These are phyloP conservation scores for Diacarnus erythraeanus DNA, from an alignment of 37 sponge, comb jelly and placozoan species.

Conservation along the genomic window DNA sequence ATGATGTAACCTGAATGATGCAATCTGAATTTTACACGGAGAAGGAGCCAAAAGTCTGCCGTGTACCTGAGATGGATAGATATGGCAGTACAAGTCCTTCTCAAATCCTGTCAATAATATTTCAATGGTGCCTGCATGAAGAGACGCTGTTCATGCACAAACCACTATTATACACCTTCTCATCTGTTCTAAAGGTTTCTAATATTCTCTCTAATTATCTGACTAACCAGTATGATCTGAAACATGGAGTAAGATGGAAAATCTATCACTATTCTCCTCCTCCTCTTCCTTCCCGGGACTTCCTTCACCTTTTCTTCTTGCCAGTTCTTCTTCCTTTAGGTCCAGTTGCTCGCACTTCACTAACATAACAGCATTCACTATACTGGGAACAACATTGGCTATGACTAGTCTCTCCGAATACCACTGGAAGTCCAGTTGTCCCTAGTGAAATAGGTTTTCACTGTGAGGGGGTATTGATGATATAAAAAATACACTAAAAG, in stretches of 20 bases:
- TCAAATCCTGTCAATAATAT: neutral
- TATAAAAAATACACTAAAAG: neutral
- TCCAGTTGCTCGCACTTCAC: slow-evolving; percentile 6
- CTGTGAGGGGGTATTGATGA: neutral
- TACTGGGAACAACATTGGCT: slow-evolving; percentile 13
- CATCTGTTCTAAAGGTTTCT: neutral
- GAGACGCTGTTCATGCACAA: too few species aligned
- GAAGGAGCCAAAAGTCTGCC: neutral
- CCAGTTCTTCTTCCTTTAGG: neutral
- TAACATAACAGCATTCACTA: slow-evolving; percentile 34
- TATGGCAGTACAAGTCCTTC: neutral
- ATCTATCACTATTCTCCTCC: neutral
- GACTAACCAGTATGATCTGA: slow-evolving; percentile 11
- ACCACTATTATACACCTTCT: neutral
- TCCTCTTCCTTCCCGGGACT: neutral
- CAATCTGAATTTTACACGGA: too few species aligned
- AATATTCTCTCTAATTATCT: too few species aligned
- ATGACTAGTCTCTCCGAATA: slow-evolving; percentile 26
- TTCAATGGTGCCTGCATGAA: neutral
- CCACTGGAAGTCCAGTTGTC: slow-evolving; percentile 24
- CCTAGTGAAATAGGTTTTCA: neutral
- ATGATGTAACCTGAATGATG: too few species aligned
- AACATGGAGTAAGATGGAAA: neutral
- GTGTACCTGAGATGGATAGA: slow-evolving; percentile 6
- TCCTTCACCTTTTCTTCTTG: neutral